These are phyloP conservation scores for Lasioglossum leucozonium DNA, from an alignment of 2,888 invertebrate genomes.

Conservation along the genomic window DNA sequence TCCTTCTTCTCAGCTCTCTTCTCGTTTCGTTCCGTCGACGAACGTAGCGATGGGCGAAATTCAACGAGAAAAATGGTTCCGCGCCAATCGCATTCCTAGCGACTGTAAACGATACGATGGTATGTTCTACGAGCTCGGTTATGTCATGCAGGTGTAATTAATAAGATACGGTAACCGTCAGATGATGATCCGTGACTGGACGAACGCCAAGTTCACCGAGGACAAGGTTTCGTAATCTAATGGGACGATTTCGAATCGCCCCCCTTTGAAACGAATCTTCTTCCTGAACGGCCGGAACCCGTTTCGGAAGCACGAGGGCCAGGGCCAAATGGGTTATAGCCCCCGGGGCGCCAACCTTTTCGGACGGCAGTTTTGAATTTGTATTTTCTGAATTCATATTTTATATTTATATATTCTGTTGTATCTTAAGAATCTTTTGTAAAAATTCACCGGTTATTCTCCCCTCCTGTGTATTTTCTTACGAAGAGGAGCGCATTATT, in stretches of 20 bases:
- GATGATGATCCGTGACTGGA: constrained; percentile 41
- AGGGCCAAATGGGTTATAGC: too few species aligned
- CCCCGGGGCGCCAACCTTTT: too few species aligned
- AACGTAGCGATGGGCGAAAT: too few species aligned
- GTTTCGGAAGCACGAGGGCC: too few species aligned
- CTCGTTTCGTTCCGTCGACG: background rate
- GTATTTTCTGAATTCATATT: too few species aligned
- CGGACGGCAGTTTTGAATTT: too few species aligned
- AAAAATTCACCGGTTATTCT: too few species aligned
- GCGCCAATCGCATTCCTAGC: background rate
- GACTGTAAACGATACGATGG: background rate
- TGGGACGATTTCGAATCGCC: constrained; percentile 33
- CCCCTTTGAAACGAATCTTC: background rate
- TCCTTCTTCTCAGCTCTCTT: background rate
- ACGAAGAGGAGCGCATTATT: too few species aligned
- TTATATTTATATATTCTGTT: too few species aligned
- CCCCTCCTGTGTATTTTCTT: too few species aligned
- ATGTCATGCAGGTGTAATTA: constrained; percentile 42
- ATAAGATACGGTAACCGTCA: constrained; percentile 38
- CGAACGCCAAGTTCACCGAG: constrained; percentile 49
- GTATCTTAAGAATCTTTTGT: too few species aligned
- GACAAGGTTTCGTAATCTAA: constrained; percentile 57
- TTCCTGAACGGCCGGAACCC: background rate
- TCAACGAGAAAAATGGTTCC: too few species aligned
- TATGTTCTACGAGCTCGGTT: background rate